phyloP scores from a whole-genome alignment of 2,888 invertebrate species.

The Mythimna impura region DNA sequence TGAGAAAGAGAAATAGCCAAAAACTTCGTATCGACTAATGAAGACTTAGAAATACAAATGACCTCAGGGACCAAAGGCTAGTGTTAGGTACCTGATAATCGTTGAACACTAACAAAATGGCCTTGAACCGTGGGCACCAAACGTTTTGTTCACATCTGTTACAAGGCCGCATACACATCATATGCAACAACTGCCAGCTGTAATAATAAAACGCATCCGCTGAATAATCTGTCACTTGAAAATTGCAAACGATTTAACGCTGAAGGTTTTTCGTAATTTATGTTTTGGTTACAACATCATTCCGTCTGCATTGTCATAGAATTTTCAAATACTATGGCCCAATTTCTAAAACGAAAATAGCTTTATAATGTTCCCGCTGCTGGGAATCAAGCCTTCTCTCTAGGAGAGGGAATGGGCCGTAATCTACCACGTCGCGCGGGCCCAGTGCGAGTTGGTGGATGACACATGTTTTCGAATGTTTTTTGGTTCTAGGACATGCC shows the following conservation, averaged over 20 bases:
- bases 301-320: not conserved
- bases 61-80: too few relatives aligned
- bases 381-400: too few relatives aligned
- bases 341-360: not conserved
- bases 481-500: too few relatives aligned
- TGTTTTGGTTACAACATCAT: conserved; percentile 16
- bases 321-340: not conserved
- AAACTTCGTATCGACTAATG: too few relatives aligned
- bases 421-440: too few relatives aligned
- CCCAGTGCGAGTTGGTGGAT: too few relatives aligned
- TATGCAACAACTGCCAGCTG: conserved; percentile 44
- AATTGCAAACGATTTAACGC: conserved; percentile 27
- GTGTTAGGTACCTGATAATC: too few relatives aligned
- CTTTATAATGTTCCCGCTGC: too few relatives aligned
- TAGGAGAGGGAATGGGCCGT: too few relatives aligned
- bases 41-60: too few relatives aligned
- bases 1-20: too few relatives aligned
- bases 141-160: conserved; percentile 71
- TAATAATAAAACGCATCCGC: conserved; percentile 54
- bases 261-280: conserved; percentile 37
- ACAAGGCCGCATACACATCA: conserved; percentile 67
- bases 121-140: conserved; percentile 60
- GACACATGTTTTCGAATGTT: too few relatives aligned
- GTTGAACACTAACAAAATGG: not conserved
- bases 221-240: conserved; percentile 48